phyloP scores from a whole-genome alignment of 1,140 invertebrate genomes.

The Trichoplusia ni region DNA sequence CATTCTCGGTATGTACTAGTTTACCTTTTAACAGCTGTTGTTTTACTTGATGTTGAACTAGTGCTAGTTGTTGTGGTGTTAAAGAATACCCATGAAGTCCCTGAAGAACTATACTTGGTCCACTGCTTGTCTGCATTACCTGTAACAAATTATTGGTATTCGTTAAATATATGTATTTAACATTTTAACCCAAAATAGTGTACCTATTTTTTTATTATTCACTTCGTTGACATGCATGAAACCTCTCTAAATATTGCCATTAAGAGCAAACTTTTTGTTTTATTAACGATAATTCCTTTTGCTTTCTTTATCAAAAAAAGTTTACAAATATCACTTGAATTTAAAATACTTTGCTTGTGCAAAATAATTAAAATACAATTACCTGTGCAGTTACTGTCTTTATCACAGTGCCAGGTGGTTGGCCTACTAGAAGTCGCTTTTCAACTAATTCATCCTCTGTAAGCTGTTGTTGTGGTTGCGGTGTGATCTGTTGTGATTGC shows the following conservation, averaged over 20 bases:
- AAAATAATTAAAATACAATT: constrained; percentile 1
- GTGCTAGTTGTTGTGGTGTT: constrained; percentile 88
- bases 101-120: constrained; percentile 91
- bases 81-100: constrained; percentile 91
- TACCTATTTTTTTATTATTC: too few relatives aligned
- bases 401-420: constrained; percentile 92
- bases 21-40: constrained; percentile 92
- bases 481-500: not conserved
- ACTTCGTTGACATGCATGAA: too few relatives aligned
- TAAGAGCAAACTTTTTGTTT: too few relatives aligned
- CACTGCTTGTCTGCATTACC: constrained; percentile 91
- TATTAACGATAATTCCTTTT: too few relatives aligned
- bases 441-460: constrained; percentile 84
- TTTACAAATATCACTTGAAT: too few relatives aligned
- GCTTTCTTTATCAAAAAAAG: too few relatives aligned
- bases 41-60: constrained; percentile 93
- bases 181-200: too few relatives aligned
- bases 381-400: constrained; percentile 91
- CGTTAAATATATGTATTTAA: too few relatives aligned
- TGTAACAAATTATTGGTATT: constrained; percentile 57
- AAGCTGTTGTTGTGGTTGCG: constrained; percentile 47
- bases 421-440: constrained; percentile 87
- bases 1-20: constrained; percentile 1
- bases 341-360: too few relatives aligned
- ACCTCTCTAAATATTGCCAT: too few relatives aligned